These are phyloP conservation scores for Ceryle rudis DNA, from an alignment of 2,797 vertebrate species.

Conservation along the genomic window DNA sequence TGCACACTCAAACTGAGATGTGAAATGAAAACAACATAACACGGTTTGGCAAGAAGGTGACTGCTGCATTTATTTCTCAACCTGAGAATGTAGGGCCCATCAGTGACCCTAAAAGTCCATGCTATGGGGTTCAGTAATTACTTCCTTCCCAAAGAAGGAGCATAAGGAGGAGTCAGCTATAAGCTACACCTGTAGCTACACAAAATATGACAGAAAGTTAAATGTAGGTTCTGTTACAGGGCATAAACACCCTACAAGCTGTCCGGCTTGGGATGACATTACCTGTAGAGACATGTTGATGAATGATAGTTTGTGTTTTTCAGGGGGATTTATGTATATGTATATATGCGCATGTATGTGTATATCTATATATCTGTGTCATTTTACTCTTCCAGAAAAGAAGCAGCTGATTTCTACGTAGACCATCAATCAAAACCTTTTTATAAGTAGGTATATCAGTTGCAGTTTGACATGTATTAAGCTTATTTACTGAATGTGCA, in stretches of 20 bases:
- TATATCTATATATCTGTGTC: neutral
- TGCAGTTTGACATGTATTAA: neutral
- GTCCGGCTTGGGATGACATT: neutral
- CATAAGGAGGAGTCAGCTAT: neutral
- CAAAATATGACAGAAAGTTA: neutral
- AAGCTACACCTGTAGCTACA: neutral
- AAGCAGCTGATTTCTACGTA: constrained; percentile 88
- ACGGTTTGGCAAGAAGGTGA: neutral
- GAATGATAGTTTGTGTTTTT: neutral
- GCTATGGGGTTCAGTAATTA: neutral
- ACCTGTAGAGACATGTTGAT: neutral
- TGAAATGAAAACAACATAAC: neutral
- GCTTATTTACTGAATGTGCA: neutral
- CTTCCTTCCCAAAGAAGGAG: neutral
- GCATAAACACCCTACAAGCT: neutral
- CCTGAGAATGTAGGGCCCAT: neutral
- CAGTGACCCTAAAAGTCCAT: neutral
- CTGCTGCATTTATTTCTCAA: neutral
- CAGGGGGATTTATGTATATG: fast-evolving
- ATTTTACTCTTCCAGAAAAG: constrained; percentile 85
- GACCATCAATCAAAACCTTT: constrained; percentile 91
- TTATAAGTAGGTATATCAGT: constrained; percentile 86
- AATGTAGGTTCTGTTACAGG: neutral
- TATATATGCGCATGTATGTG: fast-evolving
- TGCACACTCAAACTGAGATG: neutral